Percentiles rank a stretch among this genome's conserved stretches.
Conservation (phyloP, 2,888 invertebrate genomes). For the Lithophane leautieri region DNA sequence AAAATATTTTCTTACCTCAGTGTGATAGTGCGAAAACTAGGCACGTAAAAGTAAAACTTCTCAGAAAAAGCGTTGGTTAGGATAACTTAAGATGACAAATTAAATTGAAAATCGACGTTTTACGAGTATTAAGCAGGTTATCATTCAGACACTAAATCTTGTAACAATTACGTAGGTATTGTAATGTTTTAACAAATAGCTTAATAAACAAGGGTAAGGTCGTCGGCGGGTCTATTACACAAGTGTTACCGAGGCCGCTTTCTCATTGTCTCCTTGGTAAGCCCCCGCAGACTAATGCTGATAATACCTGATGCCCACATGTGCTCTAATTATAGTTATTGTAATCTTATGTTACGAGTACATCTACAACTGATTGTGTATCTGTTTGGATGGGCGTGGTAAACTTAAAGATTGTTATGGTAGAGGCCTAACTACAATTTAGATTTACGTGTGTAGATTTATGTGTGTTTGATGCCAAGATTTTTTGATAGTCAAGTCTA, state of each 20-base stretch:
- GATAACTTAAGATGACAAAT: too few relatives aligned
- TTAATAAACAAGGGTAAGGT: constrained; percentile 71
- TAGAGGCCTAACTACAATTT: background rate
- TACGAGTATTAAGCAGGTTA: constrained; percentile 2
- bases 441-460: background rate
- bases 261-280: constrained; percentile 73
- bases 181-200: constrained; percentile 47
- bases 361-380: constrained; percentile 8
- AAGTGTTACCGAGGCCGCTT: constrained; percentile 74
- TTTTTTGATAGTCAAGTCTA: background rate
- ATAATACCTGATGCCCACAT: constrained; percentile 50
- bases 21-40: background rate
- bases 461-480: background rate
- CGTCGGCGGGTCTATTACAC: constrained; percentile 65
- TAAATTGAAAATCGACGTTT: background rate
- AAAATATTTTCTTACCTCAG: background rate
- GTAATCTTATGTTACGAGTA: constrained; percentile 34
- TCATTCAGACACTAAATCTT: constrained; percentile 12
- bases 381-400: constrained; percentile 3
- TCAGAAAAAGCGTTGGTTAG: background rate
- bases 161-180: constrained; percentile 32
- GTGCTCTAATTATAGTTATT: constrained; percentile 44
- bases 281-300: constrained; percentile 52
- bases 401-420: background rate
- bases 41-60: background rate